Percentiles rank a stretch among this genome's conserved stretches.
Conservation (phyloP, 2,113 vertebrate species). For the Strix uralensis region DNA sequence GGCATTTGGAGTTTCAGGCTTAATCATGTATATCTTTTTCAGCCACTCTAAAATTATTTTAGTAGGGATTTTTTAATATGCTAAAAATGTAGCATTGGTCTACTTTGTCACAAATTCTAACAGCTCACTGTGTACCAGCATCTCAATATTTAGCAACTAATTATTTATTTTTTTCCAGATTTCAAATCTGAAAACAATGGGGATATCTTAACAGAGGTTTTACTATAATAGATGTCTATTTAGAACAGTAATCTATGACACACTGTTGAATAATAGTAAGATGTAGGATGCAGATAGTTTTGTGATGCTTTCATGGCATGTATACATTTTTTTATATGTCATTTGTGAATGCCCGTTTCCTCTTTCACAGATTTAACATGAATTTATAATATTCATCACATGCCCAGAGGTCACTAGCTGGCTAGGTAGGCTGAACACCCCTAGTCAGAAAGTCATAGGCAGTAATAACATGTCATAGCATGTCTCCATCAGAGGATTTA, state of each 20-base stretch:
- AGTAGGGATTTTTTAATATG: background rate
- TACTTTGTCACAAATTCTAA: background rate
- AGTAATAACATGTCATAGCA: background rate
- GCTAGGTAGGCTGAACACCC: background rate
- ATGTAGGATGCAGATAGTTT: background rate
- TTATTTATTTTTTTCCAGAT: background rate
- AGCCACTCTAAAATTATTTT: background rate
- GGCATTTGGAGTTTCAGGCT: background rate
- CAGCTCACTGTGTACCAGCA: background rate
- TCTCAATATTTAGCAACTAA: background rate
- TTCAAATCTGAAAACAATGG: background rate
- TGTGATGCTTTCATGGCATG: background rate
- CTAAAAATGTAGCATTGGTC: background rate
- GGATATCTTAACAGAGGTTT: background rate
- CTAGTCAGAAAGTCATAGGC: background rate
- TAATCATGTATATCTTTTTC: background rate
- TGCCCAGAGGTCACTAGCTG: background rate
- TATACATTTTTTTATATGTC: background rate
- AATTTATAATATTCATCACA: background rate
- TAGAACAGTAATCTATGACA: background rate
- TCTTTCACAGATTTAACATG: background rate
- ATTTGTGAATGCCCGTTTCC: background rate
- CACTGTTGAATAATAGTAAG: background rate
- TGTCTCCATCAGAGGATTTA: background rate
- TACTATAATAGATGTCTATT: background rate